Evolutionary conservation across 2,113 vertebrate species (phyloP), one percentile per base, ranked within the genome.

Genomic region (Gorsachius goisagi): DNA sequence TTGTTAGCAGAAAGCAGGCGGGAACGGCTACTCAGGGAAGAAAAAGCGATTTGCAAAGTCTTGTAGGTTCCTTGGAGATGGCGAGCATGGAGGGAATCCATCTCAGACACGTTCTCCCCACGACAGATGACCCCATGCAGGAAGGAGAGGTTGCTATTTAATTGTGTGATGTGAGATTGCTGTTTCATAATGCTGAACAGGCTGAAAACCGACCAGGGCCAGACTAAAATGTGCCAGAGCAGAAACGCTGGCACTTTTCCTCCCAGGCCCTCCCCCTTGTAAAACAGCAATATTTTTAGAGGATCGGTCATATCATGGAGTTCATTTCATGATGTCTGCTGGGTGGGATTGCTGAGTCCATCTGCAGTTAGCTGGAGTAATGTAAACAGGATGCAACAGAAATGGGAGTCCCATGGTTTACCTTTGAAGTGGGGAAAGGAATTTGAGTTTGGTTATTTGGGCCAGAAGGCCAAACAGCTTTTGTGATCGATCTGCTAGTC

Each of bases 71-170:
- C 33, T 55, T 53, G 73, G 81, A 62, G 60, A 53, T 45, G 41
- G 52, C 0, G 4, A 55, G 63, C 0, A 0, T 30, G 28, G 44
- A 56, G 39, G 27, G 13, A 9, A 63, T 59, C 71, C n/a, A 22
- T 59, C 62, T 75, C 67, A 39, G 30, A 26, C 55, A 11, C 4
- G 0, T 45, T 69, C 13, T 71, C 66, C 24, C 52, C n/a, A 9
- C 0, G 1, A 37, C 39, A 62, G 64, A 37, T 67, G 83, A 62
- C 23, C 35, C 23, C 2, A 0, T 2, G 71, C 39, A 50, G 44
- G 72, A 83, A 50, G 67, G 58, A 74, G 60, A 27, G 33, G 11
- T 37, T 79, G 59, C 71, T 76, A 3, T 52, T 69, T 53, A 30
- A 49, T 6, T 66, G 76, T 47, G 50, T 2, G 3, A 32, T 56